Evolutionary conservation across 1,140 invertebrate genomes (phyloP).

Genomic region (Achatina immaculata): DNA sequence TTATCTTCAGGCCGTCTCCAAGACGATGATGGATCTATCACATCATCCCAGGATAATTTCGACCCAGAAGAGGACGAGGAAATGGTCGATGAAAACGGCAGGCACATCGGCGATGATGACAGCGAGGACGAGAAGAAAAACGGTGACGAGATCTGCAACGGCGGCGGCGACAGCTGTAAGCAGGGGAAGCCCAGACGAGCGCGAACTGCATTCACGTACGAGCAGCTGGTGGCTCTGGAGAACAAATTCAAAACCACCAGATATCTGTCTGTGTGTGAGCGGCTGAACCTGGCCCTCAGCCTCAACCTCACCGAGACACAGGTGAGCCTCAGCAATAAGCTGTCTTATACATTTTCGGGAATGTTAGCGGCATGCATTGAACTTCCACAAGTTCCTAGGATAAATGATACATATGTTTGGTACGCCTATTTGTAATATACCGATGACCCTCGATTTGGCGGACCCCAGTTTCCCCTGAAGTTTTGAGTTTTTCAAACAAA

Average conservation of each 20-base stretch:
- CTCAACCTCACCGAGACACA: conserved; percentile 97
- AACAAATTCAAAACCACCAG: conserved; percentile 99
- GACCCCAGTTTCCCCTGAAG: no score
- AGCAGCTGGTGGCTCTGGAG: conserved; percentile 96
- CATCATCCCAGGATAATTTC: conserved; percentile 40
- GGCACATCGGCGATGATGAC: conserved; percentile 42
- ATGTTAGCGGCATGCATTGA: no score
- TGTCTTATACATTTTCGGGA: no score
- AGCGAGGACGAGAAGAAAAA: conserved; percentile 42
- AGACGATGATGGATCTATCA: conserved; percentile 28
- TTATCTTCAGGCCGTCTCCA: conserved; percentile 13
- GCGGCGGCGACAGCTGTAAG: conserved; percentile 59
- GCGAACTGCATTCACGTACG: conserved; percentile 98
- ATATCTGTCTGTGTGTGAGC: conserved; percentile 97
- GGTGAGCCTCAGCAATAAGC: conserved; percentile 24
- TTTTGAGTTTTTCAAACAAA: no score
- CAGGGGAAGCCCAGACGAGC: conserved; percentile 89
- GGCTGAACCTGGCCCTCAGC: conserved; percentile 94
- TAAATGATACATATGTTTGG: no score
- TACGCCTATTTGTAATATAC: no score
- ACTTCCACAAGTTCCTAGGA: no score
- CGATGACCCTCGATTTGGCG: no score
- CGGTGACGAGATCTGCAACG: conserved; percentile 41
- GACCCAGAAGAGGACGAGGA: conserved; percentile 46
- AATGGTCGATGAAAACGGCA: conserved; percentile 42